Conservation (phyloP, 2,797 vertebrate species). For the Phoeniculus purpureus region DNA sequence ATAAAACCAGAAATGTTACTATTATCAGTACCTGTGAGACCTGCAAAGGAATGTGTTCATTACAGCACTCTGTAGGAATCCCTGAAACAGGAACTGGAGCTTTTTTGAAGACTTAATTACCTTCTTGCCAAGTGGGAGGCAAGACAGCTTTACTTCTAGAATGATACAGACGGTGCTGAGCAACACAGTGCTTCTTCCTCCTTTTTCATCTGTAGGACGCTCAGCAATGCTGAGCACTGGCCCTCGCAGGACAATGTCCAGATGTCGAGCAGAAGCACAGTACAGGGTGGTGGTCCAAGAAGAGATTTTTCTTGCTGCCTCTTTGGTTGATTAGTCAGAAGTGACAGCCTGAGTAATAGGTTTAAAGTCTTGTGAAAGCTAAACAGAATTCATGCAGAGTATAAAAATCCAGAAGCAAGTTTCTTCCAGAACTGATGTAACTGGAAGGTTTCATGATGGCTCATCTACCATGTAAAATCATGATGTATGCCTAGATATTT, state of each 20-base stretch:
- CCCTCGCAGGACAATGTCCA: neutral
- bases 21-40: neutral
- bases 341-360: neutral
- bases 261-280: neutral
- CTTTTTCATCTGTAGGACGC: neutral
- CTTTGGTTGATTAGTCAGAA: neutral
- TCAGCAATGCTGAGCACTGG: neutral
- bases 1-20: neutral
- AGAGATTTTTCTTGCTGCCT: neutral
- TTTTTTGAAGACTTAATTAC: neutral
- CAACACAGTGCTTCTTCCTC: neutral
- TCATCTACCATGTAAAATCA: neutral
- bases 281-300: rapidly evolving
- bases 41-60: neutral
- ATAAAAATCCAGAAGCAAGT: neutral
- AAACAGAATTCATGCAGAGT: neutral
- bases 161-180: neutral
- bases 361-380: neutral
- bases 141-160: neutral
- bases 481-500: neutral
- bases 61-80: neutral
- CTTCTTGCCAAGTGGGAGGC: neutral
- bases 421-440: neutral
- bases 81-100: neutral
- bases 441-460: neutral